phyloP scores from a whole-genome alignment of 2,888 invertebrate genomes.

The Doris montereyensis region DNA sequence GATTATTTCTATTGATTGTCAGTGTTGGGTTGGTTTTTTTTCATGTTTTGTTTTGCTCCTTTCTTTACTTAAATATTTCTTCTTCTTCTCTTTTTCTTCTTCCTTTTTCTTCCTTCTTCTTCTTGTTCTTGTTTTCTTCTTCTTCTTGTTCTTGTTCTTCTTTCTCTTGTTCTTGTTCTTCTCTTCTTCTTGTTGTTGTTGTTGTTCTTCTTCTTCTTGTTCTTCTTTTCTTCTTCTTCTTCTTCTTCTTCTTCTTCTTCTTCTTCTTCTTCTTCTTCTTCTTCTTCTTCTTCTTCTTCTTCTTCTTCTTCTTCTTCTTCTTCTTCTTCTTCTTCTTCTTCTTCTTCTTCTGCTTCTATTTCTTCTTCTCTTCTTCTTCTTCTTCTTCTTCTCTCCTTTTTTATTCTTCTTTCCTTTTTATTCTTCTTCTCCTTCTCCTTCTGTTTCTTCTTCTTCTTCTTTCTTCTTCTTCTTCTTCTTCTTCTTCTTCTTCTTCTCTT shows the following conservation, averaged over 20 bases:
- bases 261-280: constrained; percentile 13
- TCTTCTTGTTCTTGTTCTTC: background rate
- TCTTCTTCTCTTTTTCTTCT: background rate
- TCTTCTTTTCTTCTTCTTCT: constrained; percentile 5
- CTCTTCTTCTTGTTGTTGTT: background rate
- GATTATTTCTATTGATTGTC: no score
- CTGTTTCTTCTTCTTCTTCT: no score
- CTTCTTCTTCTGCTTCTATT: no score
- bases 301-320: background rate
- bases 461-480: no score
- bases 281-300: background rate
- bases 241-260: background rate
- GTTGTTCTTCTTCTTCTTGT: constrained; percentile 1
- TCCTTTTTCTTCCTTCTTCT: background rate
- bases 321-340: no score
- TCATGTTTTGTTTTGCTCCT: no score
- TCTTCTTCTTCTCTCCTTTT: no score
- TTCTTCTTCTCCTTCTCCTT: no score
- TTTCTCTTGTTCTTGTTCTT: background rate
- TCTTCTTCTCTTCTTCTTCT: no score
- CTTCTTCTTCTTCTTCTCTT: no score
- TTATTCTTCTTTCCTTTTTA: no score
- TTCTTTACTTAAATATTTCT: background rate
- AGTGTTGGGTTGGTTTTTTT: no score
- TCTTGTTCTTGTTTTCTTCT: background rate